Evolutionary conservation across 2,888 invertebrate genomes (phyloP).

Genomic region (Cantharis nigra): DNA sequence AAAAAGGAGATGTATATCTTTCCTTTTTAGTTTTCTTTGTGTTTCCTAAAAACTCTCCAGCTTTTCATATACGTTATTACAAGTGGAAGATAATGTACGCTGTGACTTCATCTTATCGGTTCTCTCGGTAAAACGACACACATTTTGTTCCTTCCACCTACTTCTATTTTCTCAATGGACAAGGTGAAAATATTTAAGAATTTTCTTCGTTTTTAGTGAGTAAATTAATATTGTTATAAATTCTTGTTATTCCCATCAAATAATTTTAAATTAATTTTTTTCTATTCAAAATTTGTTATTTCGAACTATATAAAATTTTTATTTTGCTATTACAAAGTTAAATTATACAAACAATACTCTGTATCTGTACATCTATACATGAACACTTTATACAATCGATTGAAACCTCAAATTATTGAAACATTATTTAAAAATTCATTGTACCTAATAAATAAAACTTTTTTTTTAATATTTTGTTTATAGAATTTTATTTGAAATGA

Average conservation of each 20-base stretch:
- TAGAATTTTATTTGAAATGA: too few relatives aligned
- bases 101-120: neutral
- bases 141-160: neutral
- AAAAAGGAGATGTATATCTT: neutral
- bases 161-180: neutral
- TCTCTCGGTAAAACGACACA: neutral
- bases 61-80: neutral
- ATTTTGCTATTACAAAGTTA: too few relatives aligned
- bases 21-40: neutral
- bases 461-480: too few relatives aligned
- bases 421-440: too few relatives aligned
- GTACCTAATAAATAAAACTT: too few relatives aligned
- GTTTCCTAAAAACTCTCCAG: neutral
- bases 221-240: neutral
- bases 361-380: too few relatives aligned
- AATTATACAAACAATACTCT: too few relatives aligned
- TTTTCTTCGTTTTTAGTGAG: neutral
- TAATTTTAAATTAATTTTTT: neutral
- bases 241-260: neutral
- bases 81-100: neutral
- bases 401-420: too few relatives aligned
- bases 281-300: neutral
- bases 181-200: neutral
- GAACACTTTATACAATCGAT: too few relatives aligned
- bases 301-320: too few relatives aligned